A percentile compares a stretch with the other conserved stretches of the same genome.
phyloP scores from a whole-genome alignment of 1,140 invertebrate species.

The Calephelis nemesis region DNA sequence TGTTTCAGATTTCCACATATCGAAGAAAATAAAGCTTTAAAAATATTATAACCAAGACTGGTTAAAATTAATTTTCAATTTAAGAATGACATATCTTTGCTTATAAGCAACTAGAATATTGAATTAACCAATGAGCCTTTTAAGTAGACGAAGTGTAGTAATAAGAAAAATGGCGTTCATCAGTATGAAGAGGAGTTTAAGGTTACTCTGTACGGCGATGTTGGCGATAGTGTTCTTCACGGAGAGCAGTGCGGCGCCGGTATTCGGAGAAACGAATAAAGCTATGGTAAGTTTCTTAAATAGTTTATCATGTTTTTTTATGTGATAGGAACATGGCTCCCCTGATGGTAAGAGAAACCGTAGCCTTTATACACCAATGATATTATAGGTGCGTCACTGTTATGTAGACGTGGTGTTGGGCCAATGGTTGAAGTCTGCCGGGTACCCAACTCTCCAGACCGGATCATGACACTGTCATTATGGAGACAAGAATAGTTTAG shows the following conservation, averaged over 20 bases:
- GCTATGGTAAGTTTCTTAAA: conserved; percentile 60
- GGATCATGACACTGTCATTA: no score
- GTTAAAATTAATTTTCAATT: conserved; percentile 43
- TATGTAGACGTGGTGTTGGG: no score
- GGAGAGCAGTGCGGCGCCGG: conserved; percentile 60
- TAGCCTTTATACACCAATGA: background rate
- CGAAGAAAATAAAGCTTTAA: conserved; percentile 40
- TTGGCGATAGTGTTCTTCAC: conserved; percentile 53
- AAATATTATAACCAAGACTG: conserved; percentile 40
- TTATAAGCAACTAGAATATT: conserved; percentile 47
- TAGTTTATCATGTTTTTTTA: background rate
- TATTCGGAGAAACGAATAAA: conserved; percentile 60
- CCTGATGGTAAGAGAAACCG: background rate
- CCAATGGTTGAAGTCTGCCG: no score
- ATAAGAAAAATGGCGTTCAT: conserved; percentile 52
- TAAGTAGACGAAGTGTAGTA: conserved; percentile 38
- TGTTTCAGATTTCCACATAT: conserved; percentile 59
- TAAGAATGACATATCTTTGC: conserved; percentile 52
- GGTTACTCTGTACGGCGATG: conserved; percentile 55
- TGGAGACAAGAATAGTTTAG: no score
- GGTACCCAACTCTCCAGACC: no score
- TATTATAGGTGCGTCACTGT: background rate
- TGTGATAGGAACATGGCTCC: no score
- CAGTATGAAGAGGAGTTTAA: conserved; percentile 49
- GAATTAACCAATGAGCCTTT: conserved; percentile 59